Conservation (phyloP, 1,140 invertebrate species). For the Hylyphantes graminicola region DNA sequence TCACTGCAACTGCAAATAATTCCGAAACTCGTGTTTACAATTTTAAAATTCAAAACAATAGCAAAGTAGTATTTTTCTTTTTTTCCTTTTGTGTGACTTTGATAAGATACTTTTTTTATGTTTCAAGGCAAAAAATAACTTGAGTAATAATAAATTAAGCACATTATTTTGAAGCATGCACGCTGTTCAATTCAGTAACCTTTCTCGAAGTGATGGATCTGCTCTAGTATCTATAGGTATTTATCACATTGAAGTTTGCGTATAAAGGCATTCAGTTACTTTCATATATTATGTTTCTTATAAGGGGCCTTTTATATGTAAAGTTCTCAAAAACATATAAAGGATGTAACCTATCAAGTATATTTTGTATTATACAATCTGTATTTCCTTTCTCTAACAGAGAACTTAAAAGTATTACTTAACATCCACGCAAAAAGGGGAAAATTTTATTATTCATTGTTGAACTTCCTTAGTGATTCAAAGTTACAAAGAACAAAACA, state of each 20-base stretch:
- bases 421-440: neutral
- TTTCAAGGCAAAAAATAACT: neutral
- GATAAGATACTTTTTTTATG: neutral
- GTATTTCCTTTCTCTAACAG: neutral
- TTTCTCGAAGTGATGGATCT: conserved; percentile 62
- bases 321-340: neutral
- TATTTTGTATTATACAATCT: neutral
- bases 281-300: too few relatives aligned
- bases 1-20: too few relatives aligned
- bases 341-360: neutral
- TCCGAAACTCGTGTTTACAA: too few relatives aligned
- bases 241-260: too few relatives aligned
- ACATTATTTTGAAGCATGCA: conserved; percentile 9
- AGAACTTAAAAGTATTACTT: neutral
- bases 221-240: conserved; percentile 58
- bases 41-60: too few relatives aligned
- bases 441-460: neutral
- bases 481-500: too few relatives aligned
- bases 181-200: conserved; percentile 49
- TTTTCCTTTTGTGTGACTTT: too few relatives aligned
- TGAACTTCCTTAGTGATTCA: too few relatives aligned
- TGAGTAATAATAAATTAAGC: neutral
- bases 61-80: too few relatives aligned
- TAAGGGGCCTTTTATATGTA: too few relatives aligned
- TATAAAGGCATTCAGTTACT: too few relatives aligned